phyloP scores from a whole-genome alignment of 2,797 vertebrate species.

The Pangasius djambal region DNA sequence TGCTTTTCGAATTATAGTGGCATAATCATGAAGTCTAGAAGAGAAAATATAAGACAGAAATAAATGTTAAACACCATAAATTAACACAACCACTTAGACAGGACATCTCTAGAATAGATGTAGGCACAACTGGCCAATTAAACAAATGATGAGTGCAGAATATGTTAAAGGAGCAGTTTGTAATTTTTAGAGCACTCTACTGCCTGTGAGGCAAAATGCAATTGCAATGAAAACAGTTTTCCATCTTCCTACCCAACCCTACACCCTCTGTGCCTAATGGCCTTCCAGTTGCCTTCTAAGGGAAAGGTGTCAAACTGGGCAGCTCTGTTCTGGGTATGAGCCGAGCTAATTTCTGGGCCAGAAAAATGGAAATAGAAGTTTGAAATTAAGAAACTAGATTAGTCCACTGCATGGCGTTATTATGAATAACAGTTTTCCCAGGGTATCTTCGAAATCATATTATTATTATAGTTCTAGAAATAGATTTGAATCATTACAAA shows the following conservation, averaged over 20 bases:
- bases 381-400: not conserved
- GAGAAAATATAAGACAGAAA: slow-evolving; percentile 13
- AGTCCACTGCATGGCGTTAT: not conserved
- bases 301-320: not conserved
- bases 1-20: slow-evolving; percentile 80
- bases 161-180: not conserved
- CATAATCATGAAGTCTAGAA: slow-evolving; percentile 78
- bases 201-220: not conserved
- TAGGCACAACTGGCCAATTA: not conserved
- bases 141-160: not conserved
- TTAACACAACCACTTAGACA: not conserved
- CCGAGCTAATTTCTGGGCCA: not conserved
- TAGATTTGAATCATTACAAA: not conserved
- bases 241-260: not conserved
- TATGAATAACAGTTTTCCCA: not conserved
- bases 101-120: not conserved
- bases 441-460: not conserved
- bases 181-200: not conserved
- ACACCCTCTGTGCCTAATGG: not conserved
- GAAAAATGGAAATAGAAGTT: not conserved
- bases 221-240: not conserved
- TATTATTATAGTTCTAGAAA: not conserved
- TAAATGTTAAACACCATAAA: not conserved
- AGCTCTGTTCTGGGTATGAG: not conserved
- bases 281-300: not conserved